Evolutionary conservation across 2,888 invertebrate species (phyloP).

Genomic region (Drosophila putrida): DNA sequence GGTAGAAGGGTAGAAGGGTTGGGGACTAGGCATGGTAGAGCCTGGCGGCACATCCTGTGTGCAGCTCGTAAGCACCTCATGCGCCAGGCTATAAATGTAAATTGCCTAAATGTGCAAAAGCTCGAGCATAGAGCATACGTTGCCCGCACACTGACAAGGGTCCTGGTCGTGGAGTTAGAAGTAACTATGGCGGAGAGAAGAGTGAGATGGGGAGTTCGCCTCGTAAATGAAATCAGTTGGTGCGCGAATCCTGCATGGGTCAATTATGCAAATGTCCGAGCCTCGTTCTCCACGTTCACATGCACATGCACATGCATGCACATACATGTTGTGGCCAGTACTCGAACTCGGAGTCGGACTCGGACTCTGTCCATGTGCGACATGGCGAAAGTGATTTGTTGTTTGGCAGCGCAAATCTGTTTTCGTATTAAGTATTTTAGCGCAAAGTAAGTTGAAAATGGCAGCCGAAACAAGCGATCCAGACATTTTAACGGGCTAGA

Average conservation of each 20-base stretch:
- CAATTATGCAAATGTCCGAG: constrained; percentile 84
- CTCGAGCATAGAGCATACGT: constrained; percentile 80
- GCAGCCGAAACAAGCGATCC: constrained; percentile 54
- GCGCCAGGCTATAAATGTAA: constrained; percentile 82
- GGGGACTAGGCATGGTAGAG: constrained; percentile 22
- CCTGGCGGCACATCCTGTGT: constrained; percentile 79
- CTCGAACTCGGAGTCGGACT: constrained; percentile 36
- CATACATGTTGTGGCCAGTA: constrained; percentile 22
- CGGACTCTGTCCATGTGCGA: constrained; percentile 51
- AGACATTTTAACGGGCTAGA: constrained; percentile 50
- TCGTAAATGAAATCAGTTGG: constrained; percentile 82
- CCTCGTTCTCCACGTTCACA: constrained; percentile 23
- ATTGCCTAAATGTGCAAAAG: constrained; percentile 81
- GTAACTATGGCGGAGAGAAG: neutral
- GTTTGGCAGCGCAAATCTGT: constrained; percentile 79
- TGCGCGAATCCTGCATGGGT: constrained; percentile 84
- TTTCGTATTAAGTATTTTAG: constrained; percentile 78
- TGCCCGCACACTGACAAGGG: constrained; percentile 62
- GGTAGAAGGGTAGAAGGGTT: neutral
- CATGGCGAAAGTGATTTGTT: constrained; percentile 78
- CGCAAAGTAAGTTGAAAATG: constrained; percentile 75
- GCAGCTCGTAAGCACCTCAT: constrained; percentile 81
- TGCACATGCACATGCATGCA: constrained; percentile 41
- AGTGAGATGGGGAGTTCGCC: constrained; percentile 27
- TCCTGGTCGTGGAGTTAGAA: neutral